Evolutionary conservation across 2,888 invertebrate genomes (phyloP), one percentile per base, ranked within the genome.

Genomic region (Branchellion lobata): DNA sequence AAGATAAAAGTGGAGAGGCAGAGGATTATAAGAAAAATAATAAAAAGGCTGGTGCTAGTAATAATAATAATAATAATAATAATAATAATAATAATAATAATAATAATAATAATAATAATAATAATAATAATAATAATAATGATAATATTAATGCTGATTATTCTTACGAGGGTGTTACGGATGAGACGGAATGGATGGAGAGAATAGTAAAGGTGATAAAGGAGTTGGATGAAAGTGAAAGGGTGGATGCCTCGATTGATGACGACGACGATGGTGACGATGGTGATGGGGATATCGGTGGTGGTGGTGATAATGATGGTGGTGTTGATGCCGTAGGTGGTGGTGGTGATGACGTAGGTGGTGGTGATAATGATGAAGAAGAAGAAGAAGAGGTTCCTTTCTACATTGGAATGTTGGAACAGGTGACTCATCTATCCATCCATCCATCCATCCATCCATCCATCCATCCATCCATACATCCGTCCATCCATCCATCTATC

Each of bases 381-480:
- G 8, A 33, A 40, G 40, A 36, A 36, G 34, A 47, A 29, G n/a
- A 14, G 8, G 75, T 75, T 0, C 75, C 75, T n/a, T 77, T 57
- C 33, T 77, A 61, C 29, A 27, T 77, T 14, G 27, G n/a, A 1
- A 77, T 77, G 0, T 18, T 77, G n/a, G 65, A 77, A n/a, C 65
- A 77, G 77, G 77, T 77, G 1, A 73, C 33, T 68, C 3, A 1
- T 68, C 8, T 29, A 69, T 69, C 21, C 1, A n/a, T 69, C 34
- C 31, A 21, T 31, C 3, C 34, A 33, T 5, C 29, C 24, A 27
- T 71, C 5, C 24, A 31, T 71, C 31, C 21, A 8, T 11, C 40
- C 40, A 40, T 40, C 40, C 40, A 40, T 14, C 14, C 14, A 5
- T 40, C 40, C 21, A 24, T 24, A 3, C 21, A 8, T 57, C 61